Evolutionary conservation across 1,140 invertebrate genomes (phyloP).

Genomic region (Drosophila truncata): DNA sequence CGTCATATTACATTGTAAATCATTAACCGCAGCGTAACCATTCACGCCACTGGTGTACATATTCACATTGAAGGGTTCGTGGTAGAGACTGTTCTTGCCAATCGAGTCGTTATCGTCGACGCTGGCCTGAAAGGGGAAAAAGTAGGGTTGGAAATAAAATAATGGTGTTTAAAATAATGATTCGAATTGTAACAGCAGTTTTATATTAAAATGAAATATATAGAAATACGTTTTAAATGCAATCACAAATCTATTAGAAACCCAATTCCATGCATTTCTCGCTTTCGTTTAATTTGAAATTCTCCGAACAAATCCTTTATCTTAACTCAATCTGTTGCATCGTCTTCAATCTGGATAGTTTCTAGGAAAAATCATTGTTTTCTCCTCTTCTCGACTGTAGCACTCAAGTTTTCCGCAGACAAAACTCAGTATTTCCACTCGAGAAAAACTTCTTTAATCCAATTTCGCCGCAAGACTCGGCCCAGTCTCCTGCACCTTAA

Average conservation of each 20-base stretch:
- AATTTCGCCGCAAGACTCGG: slow-evolving; percentile 29
- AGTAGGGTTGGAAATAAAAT: background rate
- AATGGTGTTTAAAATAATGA: no score
- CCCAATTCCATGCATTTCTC: background rate
- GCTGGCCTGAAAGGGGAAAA: slow-evolving; percentile 54
- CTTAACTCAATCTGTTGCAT: slow-evolving; percentile 27
- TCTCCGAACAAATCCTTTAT: slow-evolving; percentile 14
- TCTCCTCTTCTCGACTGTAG: background rate
- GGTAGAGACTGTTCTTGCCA: slow-evolving; percentile 86
- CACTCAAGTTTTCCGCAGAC: slow-evolving; percentile 32
- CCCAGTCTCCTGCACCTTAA: slow-evolving; percentile 27
- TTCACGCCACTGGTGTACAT: slow-evolving; percentile 85
- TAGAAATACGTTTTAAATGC: background rate
- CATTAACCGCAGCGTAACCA: slow-evolving; percentile 85
- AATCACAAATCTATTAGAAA: background rate
- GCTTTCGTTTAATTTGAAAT: slow-evolving; percentile 13
- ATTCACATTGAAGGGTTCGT: slow-evolving; percentile 86
- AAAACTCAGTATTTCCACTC: slow-evolving; percentile 23
- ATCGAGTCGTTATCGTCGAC: slow-evolving; percentile 85
- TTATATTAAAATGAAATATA: background rate
- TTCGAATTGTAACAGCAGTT: no score
- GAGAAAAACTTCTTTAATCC: slow-evolving; percentile 44
- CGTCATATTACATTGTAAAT: slow-evolving; percentile 85
- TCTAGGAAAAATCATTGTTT: slow-evolving; percentile 1
- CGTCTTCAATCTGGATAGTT: slow-evolving; percentile 9